Percentiles rank a stretch among this genome's conserved stretches.
phyloP scores from a whole-genome alignment of 1,140 invertebrate species.

The Diuraphis noxia region DNA sequence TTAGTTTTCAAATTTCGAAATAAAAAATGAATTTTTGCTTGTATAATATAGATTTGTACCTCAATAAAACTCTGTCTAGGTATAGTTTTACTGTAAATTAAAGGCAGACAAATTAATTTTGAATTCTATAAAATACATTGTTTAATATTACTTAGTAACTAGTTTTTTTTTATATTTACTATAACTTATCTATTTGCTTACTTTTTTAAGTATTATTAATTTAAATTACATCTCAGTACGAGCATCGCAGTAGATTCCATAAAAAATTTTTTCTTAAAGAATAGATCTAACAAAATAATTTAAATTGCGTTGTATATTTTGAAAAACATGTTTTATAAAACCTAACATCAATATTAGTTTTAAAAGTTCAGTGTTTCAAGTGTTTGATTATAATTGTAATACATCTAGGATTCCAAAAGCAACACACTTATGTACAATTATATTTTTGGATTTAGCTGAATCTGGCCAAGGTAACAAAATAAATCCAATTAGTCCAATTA shows the following conservation, averaged over 20 bases:
- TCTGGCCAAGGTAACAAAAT: too few relatives aligned
- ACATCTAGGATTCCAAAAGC: accelerated
- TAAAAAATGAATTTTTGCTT: too few relatives aligned
- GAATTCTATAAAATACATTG: background rate
- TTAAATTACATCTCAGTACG: too few relatives aligned
- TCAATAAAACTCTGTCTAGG: background rate
- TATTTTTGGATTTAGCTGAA: too few relatives aligned
- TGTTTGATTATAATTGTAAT: background rate
- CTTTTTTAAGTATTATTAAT: too few relatives aligned
- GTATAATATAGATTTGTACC: too few relatives aligned
- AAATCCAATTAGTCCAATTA: too few relatives aligned
- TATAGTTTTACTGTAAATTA: background rate
- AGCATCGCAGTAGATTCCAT: too few relatives aligned
- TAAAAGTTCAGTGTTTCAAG: background rate
- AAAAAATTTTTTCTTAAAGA: too few relatives aligned
- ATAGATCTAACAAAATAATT: too few relatives aligned
- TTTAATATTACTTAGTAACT: background rate
- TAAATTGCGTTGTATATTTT: background rate
- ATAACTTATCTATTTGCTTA: background rate
- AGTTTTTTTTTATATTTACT: background rate
- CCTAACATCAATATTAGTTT: background rate
- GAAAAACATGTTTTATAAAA: too few relatives aligned
- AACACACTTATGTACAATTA: background rate
- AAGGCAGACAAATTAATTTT: background rate
- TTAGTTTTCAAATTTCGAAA: too few relatives aligned